Conservation (phyloP, 2,888 invertebrate genomes). For the Andrena fulva region DNA sequence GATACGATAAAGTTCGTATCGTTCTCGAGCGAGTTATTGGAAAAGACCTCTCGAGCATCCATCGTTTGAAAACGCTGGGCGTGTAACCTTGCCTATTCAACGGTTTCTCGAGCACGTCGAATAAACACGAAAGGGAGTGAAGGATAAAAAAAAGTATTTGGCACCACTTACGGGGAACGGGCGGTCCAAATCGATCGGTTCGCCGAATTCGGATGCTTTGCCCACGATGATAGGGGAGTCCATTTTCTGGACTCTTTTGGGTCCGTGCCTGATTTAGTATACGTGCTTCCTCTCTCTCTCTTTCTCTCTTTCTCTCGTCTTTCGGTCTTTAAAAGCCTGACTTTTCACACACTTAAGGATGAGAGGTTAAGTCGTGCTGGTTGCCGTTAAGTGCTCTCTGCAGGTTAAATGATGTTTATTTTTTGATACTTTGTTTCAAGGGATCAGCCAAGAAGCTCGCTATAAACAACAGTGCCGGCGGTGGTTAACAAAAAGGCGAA, state of each 20-base stretch:
- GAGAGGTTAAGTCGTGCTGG: conserved; percentile 36
- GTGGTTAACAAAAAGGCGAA: conserved; percentile 53
- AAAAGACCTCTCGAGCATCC: not conserved
- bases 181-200: conserved; percentile 84
- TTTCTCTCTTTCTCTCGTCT: conserved; percentile 9
- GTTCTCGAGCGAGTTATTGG: not conserved
- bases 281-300: conserved; percentile 37
- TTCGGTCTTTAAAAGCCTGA: conserved; percentile 4
- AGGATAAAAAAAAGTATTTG: conserved; percentile 43
- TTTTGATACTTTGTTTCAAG: conserved; percentile 18
- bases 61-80: not conserved
- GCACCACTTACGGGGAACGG: conserved; percentile 86
- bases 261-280: conserved; percentile 67
- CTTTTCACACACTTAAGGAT: conserved; percentile 29
- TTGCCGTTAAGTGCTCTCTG: conserved; percentile 29
- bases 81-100: not conserved
- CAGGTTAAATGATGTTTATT: conserved; percentile 32
- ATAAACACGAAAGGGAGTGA: not conserved
- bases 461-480: conserved; percentile 35
- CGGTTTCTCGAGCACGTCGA: not conserved
- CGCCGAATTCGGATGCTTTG: conserved; percentile 87
- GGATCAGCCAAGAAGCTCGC: conserved; percentile 49
- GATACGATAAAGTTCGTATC: not conserved
- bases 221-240: conserved; percentile 88
- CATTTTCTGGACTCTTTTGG: conserved; percentile 82